These are phyloP conservation scores for Menidia beryllina DNA, from an alignment of 2,113 vertebrate species.

Conservation along the genomic window DNA sequence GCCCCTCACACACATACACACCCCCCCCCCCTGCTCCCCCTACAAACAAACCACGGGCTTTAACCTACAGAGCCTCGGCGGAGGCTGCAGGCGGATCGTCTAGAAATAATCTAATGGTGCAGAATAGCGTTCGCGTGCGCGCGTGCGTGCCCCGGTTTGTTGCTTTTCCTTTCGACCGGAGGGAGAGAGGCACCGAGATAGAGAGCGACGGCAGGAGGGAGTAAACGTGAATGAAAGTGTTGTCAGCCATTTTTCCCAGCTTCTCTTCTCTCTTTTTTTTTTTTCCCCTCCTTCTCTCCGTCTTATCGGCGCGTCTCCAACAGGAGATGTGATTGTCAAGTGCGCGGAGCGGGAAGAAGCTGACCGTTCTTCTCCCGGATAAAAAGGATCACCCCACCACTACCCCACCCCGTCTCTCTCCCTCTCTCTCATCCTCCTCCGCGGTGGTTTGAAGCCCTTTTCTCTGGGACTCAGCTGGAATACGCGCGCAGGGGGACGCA, in stretches of 20 bases:
- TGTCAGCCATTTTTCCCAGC: constrained; percentile 93
- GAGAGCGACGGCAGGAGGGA: constrained; percentile 58
- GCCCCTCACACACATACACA: constrained; percentile 65
- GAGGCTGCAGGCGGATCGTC: constrained; percentile 82
- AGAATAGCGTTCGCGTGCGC: constrained; percentile 84
- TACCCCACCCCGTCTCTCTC: no score
- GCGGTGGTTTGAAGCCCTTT: constrained; percentile 49
- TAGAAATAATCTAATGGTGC: constrained; percentile 88
- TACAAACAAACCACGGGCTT: constrained; percentile 73
- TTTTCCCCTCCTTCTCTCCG: no score
- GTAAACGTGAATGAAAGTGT: constrained; percentile 88
- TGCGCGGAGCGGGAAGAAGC: constrained; percentile 22
- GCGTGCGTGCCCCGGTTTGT: constrained; percentile 37
- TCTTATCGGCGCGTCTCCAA: constrained; percentile 53
- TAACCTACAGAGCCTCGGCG: constrained; percentile 81
- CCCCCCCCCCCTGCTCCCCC: constrained; percentile 15
- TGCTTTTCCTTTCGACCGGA: constrained; percentile 82
- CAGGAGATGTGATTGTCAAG: constrained; percentile 56
- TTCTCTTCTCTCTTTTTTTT: constrained; percentile 17
- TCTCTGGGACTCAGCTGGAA: constrained; percentile 79
- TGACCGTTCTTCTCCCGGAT: constrained; percentile 29
- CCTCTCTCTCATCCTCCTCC: background rate
- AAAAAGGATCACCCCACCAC: constrained; percentile 14
- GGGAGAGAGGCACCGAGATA: constrained; percentile 34
- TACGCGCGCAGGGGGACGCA: constrained; percentile 70